Evolutionary conservation across 2,113 vertebrate genomes (phyloP).

Genomic region (Scomber colias): DNA sequence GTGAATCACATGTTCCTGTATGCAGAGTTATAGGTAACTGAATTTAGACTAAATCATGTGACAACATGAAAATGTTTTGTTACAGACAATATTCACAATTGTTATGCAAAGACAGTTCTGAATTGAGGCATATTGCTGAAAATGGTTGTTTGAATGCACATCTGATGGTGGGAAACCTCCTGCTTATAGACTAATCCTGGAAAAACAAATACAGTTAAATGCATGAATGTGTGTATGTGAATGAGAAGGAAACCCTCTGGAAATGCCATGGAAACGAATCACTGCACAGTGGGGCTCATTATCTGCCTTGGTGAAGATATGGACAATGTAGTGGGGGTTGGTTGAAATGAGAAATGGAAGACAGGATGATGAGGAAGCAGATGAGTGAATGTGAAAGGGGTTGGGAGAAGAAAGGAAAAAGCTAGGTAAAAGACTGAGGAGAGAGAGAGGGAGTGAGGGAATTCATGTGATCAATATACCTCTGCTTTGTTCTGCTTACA

Average conservation of each 20-base stretch:
- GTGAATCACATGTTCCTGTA: no score
- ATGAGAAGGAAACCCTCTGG: background rate
- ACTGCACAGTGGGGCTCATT: constrained; percentile 32
- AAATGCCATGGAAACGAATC: constrained; percentile 49
- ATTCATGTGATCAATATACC: constrained; percentile 23
- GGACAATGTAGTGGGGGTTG: background rate
- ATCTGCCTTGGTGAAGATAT: background rate
- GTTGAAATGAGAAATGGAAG: background rate
- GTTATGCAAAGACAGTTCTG: no score
- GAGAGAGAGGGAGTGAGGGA: background rate
- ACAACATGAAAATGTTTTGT: no score
- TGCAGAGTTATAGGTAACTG: no score
- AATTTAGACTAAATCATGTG: no score
- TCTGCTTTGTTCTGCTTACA: background rate
- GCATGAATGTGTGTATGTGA: background rate
- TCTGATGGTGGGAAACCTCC: background rate
- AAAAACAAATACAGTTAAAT: background rate
- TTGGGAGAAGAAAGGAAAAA: background rate
- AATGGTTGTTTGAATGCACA: constrained; percentile 4
- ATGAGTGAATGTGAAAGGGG: constrained; percentile 6
- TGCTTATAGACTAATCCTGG: background rate
- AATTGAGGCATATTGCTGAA: background rate
- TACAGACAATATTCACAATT: no score
- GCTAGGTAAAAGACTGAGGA: background rate
- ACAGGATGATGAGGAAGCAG: background rate